These are phyloP conservation scores for Hippolais icterina DNA, from an alignment of 2,113 vertebrate species.

Conservation along the genomic window DNA sequence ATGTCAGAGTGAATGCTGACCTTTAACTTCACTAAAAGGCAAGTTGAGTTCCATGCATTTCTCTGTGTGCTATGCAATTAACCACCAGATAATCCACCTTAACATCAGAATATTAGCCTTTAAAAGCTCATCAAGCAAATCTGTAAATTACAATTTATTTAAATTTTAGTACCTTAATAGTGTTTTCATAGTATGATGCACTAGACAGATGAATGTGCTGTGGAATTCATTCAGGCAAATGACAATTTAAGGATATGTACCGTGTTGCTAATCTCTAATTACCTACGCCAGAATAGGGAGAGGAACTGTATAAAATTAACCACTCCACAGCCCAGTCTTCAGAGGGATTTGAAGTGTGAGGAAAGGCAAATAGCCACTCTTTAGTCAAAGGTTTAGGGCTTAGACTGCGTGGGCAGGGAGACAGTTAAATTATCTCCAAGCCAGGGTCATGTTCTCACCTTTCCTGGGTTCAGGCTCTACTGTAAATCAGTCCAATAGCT, in stretches of 20 bases:
- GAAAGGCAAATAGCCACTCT: not conserved
- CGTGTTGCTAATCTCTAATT: not conserved
- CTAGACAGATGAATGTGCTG: not conserved
- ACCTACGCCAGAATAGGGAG: not conserved
- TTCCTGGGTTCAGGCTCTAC: not conserved
- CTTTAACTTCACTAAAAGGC: constrained; percentile 4
- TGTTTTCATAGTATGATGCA: not conserved
- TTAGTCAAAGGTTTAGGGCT: not conserved
- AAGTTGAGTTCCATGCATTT: not conserved
- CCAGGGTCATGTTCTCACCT: not conserved
- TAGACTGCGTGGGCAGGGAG: not conserved
- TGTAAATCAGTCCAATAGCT: constrained; percentile 12
- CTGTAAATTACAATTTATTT: not conserved
- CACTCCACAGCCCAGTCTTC: not conserved
- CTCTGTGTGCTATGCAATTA: not conserved
- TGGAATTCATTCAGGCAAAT: not conserved
- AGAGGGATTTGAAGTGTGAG: not conserved
- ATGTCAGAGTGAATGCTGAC: not conserved
- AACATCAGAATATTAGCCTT: not conserved
- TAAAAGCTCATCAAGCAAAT: not conserved
- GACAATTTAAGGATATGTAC: not conserved
- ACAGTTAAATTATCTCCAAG: not conserved
- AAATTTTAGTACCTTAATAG: not conserved
- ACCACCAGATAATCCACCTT: not conserved
- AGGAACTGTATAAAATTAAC: not conserved